Evolutionary conservation across 2,888 invertebrate species (phyloP), one percentile per base, ranked within the genome.

Genomic region (Drosophila bunnanda): DNA sequence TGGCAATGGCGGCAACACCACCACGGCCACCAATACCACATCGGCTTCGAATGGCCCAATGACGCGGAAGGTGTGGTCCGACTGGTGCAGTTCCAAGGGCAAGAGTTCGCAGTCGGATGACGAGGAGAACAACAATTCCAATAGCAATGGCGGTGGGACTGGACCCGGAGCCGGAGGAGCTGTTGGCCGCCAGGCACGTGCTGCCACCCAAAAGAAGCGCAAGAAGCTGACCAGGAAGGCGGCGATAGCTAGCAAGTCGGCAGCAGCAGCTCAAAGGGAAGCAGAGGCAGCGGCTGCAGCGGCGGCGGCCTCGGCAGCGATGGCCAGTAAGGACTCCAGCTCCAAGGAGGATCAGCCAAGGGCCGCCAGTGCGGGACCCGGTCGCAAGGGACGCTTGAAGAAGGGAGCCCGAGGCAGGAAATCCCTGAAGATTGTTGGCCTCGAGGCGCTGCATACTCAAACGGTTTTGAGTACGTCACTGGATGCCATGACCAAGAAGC

Each of bases 371-470:
- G 75, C 75, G 0, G 88, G 89, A 79, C 85, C 82, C 2, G 91
- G 91, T 0, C 93, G 94, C 52, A 92, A 91, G 60, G 94, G 95
- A 80, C 93, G 95, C 90, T 93, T 95, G 58, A 94, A 94, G 91
- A 95, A 95, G 91, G 91, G 90, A 0, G 90, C 85, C 7, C 92
- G 95, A 84, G 94, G 94, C 81, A 94, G 95, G 41, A 95, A 95
- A 83, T 93, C 94, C 9, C 93, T 96, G 53, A 96, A 96, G 93
- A 97, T 98, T 90, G 96, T 95, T 77, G 97, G 97, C 20, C 93
- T 98, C 83, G 98, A 98, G 93, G 93, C 97, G 83, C 93, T 98
- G 79, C 98, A 98, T 92, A 96, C 96, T 84, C 96, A 97, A 92
- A 98, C 98, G 39, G 93, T 98, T 78, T 94, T 97, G 9, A 97